phyloP scores from a whole-genome alignment of 2,797 vertebrate genomes.

The Calcarius lapponicus region DNA sequence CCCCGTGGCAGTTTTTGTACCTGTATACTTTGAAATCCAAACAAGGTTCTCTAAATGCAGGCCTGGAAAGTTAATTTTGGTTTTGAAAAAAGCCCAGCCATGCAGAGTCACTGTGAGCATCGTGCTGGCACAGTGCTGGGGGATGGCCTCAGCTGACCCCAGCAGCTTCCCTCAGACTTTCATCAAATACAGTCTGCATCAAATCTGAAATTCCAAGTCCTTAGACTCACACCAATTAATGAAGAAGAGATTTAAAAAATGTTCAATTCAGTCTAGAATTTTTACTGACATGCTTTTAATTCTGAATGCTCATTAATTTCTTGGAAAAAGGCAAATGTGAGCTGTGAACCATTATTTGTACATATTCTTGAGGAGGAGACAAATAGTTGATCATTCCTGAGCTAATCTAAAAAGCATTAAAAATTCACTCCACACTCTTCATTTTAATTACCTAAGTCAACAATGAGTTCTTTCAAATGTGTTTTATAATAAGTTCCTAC shows the following conservation, averaged over 20 bases:
- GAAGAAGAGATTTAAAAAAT: not conserved
- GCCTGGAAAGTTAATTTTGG: not conserved
- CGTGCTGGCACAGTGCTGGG: not conserved
- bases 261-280: not conserved
- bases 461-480: conserved; percentile 64
- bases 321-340: conserved; percentile 23
- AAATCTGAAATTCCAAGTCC: not conserved
- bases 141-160: not conserved
- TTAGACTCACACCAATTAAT: not conserved
- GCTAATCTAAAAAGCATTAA: conserved; percentile 69
- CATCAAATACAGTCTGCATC: not conserved
- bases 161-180: not conserved
- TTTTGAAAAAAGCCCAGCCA: not conserved
- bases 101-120: not conserved
- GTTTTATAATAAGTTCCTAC: conserved; percentile 64
- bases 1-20: not conserved
- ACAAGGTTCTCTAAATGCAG: not conserved
- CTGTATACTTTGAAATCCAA: not conserved
- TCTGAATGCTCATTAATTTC: conserved; percentile 38
- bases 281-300: conserved; percentile 18
- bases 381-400: conserved; percentile 44
- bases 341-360: conserved; percentile 36
- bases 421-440: conserved; percentile 65
- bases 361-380: conserved; percentile 29
- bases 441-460: conserved; percentile 73